Percentiles rank a stretch among this genome's conserved stretches.
phyloP scores from a whole-genome alignment of 2,888 invertebrate species.

The Stegana nigrithorax region DNA sequence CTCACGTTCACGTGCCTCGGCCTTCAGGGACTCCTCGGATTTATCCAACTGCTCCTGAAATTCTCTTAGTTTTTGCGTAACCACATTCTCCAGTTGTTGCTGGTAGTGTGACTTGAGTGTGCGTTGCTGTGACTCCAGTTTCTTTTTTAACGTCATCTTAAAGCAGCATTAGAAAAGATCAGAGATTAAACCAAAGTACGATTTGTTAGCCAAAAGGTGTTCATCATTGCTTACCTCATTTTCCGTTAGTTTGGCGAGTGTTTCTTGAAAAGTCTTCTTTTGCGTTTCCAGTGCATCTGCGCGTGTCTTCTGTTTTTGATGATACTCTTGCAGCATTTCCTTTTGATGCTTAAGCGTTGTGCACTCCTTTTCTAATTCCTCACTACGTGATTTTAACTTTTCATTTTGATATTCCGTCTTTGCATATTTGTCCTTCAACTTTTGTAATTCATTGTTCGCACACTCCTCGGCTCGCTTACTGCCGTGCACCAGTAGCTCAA shows the following conservation, averaged over 20 bases:
- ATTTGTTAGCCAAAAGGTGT: no score
- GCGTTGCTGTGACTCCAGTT: conserved; percentile 74
- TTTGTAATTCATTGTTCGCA: conserved; percentile 64
- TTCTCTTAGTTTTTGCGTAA: conserved; percentile 80
- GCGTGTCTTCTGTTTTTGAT: conserved; percentile 70
- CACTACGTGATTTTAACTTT: conserved; percentile 70
- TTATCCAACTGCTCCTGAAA: conserved; percentile 81
- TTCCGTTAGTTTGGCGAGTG: conserved; percentile 69
- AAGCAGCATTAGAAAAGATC: conserved; percentile 34
- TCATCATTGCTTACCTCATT: conserved; percentile 75
- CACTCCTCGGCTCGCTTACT: conserved; percentile 65
- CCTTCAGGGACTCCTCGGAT: conserved; percentile 75
- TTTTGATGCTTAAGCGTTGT: conserved; percentile 71
- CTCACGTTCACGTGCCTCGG: conserved; percentile 76
- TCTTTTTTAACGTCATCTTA: conserved; percentile 71
- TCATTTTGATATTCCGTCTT: conserved; percentile 70
- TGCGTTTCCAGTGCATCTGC: conserved; percentile 71
- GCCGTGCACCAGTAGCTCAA: conserved; percentile 65
- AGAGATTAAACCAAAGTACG: conserved; percentile 35
- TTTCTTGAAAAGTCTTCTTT: conserved; percentile 71
- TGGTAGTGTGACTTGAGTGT: conserved; percentile 83
- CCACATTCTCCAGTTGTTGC: conserved; percentile 83
- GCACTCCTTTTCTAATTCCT: conserved; percentile 74
- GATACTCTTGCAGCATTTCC: conserved; percentile 70
- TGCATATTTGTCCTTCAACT: conserved; percentile 67